A percentile compares a stretch with the other conserved stretches of the same genome.
Conservation (phyloP, 30 jellyfish, hydroid and myxozoan species). For the Aurelia aurita region DNA sequence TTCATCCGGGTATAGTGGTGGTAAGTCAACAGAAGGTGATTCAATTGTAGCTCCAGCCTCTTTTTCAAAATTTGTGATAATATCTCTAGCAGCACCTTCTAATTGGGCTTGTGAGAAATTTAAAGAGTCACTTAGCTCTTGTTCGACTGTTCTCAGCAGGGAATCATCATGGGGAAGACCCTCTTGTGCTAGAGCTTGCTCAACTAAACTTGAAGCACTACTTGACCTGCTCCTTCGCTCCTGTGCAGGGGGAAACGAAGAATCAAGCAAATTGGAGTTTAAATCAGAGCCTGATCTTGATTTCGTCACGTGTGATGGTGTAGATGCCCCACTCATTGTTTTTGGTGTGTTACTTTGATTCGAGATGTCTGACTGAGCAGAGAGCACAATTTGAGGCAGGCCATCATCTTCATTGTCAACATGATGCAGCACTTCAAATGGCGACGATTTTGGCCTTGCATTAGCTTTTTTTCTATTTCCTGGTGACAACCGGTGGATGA, state of each 20-base stretch:
- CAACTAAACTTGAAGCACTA: conserved; percentile 74
- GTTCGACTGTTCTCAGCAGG: conserved; percentile 54
- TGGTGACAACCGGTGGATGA: conserved; percentile 59
- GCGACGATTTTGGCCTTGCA: conserved; percentile 75
- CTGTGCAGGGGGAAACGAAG: conserved; percentile 8
- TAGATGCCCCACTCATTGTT: conserved; percentile 25
- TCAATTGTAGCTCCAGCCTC: conserved; percentile 59
- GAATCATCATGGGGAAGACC: conserved; percentile 69
- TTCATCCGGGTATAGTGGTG: conserved; percentile 27
- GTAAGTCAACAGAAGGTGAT: conserved; percentile 28
- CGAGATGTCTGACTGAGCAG: conserved; percentile 65
- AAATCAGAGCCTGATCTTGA: conserved; percentile 7
- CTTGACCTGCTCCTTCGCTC: conserved; percentile 47
- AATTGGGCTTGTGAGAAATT: conserved; percentile 53
- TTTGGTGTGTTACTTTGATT: conserved; percentile 38
- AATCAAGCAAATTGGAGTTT: conserved; percentile 26
- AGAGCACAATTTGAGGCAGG: conserved; percentile 67
- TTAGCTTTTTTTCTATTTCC: conserved; percentile 28
- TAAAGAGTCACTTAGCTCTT: conserved; percentile 76
- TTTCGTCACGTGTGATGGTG: conserved; percentile 23
- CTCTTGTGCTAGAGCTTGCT: conserved; percentile 79
- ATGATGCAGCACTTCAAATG: conserved; percentile 48
- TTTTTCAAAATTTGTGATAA: conserved; percentile 52
- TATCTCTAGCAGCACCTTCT: conserved; percentile 81
- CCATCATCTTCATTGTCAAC: conserved; percentile 15